phyloP scores from a whole-genome alignment of 2,888 invertebrate genomes.

The Rhagonycha fulva region DNA sequence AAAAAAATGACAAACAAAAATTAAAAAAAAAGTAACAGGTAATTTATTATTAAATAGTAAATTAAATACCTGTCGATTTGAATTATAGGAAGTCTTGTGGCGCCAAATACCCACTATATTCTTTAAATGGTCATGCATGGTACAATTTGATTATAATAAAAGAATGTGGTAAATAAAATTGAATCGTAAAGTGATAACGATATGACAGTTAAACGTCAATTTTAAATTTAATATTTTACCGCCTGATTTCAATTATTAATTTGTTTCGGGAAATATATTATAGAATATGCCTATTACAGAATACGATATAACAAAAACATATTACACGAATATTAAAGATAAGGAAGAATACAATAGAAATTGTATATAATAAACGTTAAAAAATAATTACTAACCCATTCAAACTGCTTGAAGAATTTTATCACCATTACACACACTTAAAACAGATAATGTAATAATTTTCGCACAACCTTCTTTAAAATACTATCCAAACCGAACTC shows the following conservation, averaged over 20 bases:
- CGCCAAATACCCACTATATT: background rate
- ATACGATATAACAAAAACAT: background rate
- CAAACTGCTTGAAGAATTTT: background rate
- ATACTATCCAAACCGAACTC: constrained; percentile 13
- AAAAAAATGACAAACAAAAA: background rate
- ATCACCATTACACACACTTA: background rate
- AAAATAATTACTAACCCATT: background rate
- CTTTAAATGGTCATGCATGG: background rate
- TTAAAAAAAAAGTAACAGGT: background rate
- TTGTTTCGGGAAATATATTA: background rate
- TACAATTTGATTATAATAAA: background rate
- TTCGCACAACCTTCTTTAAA: background rate
- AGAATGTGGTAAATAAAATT: background rate
- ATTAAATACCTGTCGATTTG: background rate
- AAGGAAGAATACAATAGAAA: background rate
- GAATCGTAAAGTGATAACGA: background rate
- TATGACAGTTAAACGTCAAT: background rate
- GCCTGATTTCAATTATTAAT: background rate
- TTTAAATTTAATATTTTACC: background rate
- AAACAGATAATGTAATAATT: background rate
- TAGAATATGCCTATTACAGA: background rate
- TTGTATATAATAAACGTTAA: background rate
- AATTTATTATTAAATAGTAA: background rate
- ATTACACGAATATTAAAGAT: background rate
- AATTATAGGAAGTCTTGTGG: constrained; percentile 3